phyloP scores from a whole-genome alignment of 2,113 vertebrate species.

The Centropristis striata region DNA sequence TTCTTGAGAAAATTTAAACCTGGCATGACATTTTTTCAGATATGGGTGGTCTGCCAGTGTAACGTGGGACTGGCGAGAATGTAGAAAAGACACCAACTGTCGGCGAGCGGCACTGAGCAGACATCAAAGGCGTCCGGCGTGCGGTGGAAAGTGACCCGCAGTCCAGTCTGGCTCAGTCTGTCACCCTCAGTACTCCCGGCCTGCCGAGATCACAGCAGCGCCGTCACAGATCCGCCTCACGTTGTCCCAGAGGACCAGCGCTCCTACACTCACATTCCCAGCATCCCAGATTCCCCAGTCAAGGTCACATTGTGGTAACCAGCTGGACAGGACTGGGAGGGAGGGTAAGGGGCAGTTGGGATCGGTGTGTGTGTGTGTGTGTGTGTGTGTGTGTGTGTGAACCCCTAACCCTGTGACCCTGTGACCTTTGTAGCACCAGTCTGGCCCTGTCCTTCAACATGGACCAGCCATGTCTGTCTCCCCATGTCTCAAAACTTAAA shows the following conservation, averaged over 20 bases:
- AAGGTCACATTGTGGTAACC: constrained; percentile 58
- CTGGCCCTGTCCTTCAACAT: constrained; percentile 28
- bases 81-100: constrained; percentile 78
- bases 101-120: constrained; percentile 37
- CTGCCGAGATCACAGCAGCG: constrained; percentile 60
- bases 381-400: constrained; percentile 17
- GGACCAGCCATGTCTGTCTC: background rate
- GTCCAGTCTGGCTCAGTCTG: constrained; percentile 61
- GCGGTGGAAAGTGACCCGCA: constrained; percentile 62
- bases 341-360: background rate
- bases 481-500: background rate
- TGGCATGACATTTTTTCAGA: constrained; percentile 70
- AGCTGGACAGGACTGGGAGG: constrained; percentile 26
- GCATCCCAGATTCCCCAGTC: constrained; percentile 44
- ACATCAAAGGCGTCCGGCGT: constrained; percentile 76
- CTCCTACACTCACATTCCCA: constrained; percentile 48
- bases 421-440: constrained; percentile 35
- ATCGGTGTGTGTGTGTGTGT: too few relatives aligned
- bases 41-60: constrained; percentile 77
- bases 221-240: constrained; percentile 53
- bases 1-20: constrained; percentile 79
- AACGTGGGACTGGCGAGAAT: constrained; percentile 53
- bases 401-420: constrained; percentile 15
- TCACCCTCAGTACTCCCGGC: constrained; percentile 29
- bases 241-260: constrained; percentile 50